Base-by-base conservation (phyloP, 1,140 invertebrate genomes). In the Pemphigus obesinymphae region DNA sequence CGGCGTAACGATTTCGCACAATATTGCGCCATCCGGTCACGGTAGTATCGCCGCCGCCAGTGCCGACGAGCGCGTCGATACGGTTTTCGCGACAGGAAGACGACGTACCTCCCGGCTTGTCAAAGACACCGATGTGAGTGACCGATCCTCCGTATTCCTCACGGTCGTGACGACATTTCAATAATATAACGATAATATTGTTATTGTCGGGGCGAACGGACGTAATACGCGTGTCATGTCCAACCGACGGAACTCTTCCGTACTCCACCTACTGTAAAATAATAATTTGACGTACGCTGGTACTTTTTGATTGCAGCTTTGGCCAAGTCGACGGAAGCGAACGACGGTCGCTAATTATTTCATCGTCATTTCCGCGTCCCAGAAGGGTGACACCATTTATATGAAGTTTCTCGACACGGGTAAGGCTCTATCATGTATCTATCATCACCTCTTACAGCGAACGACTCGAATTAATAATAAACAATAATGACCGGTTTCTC, bases 311-410 rank as follows among this genome's bases (percentile, higher is more conserved):
- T 61, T 61, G 1, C 23, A 80, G 76, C 76, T 80, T 80, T 80
- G 76, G 76, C 76, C 76, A 63, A 80, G 76, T 80, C 76, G 34
- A 45, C 55, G 26, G 55, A 80, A 80, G 76, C 76, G 76, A 80
- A 80, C 76, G 2, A 80, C 17, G 63, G 29, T 80, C 76, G 76
- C 76, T 80, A 40, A 63, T 80, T 7, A 80, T 61, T 80, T 80
- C 76, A 40, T 29, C 55, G 29, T 45, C 55, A 43, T 43, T 80
- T n/a, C 76, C 76, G 76, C 50, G 76, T 80, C 76, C 76, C 76
- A 80, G 55, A 80, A 43, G 76, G 76, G 76, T 61, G 76, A 80
- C 76, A 80, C 76, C 76, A 80, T 80, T 80, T 80, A 80, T 80
- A 80, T 80, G 76, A 80, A 80, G 76, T 80, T 80, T 80, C 40